Evolutionary conservation across 2,888 invertebrate genomes (phyloP), one percentile per base, ranked within the genome.

Genomic region (Phaedon cochleariae): DNA sequence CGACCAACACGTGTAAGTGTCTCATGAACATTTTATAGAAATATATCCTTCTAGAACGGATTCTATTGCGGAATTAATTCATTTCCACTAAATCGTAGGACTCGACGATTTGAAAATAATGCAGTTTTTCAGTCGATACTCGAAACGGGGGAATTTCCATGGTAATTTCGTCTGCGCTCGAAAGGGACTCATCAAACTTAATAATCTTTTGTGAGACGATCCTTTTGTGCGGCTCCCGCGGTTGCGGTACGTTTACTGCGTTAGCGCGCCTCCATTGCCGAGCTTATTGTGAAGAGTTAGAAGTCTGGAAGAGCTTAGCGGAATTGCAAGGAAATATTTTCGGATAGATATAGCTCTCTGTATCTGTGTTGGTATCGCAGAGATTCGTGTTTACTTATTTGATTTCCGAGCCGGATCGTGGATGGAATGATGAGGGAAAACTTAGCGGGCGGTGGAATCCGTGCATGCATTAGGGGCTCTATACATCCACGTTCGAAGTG

Each of bases 161-260:
- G 41, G 41, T 15, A 41, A 52, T 51, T 51, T 46, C 61, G 34
- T 64, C 70, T n/a, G 65, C 62, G 67, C 20, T 41, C 52, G 49
- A 61, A 49, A 62, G 57, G 57, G 62, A 69, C 79, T 82, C 83
- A 80, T 81, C 82, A 83, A 83, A 83, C 82, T 83, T 83, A 82
- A 83, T 82, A 83, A 83, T 83, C 82, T 82, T 83, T 82, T 83
- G 82, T 83, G 77, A 72, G 77, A 76, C 78, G 3, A 80, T 80
- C 79, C 81, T 81, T 81, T 81, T 81, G 80, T 80, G 76, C 68
- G 76, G 73, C 73, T 74, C 74, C 41, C 71, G 70, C 69, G 70
- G 48, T 62, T 64, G 70, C 63, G 62, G 59, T 55, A 49, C 64
- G 68, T 69, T 41, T 67, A 67, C 69, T 67, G 68, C 67, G 64